A percentile compares a stretch with the other conserved stretches of the same genome.
Evolutionary conservation across 2,888 invertebrate species (phyloP).

Genomic region (Tenthredo distinguenda): DNA sequence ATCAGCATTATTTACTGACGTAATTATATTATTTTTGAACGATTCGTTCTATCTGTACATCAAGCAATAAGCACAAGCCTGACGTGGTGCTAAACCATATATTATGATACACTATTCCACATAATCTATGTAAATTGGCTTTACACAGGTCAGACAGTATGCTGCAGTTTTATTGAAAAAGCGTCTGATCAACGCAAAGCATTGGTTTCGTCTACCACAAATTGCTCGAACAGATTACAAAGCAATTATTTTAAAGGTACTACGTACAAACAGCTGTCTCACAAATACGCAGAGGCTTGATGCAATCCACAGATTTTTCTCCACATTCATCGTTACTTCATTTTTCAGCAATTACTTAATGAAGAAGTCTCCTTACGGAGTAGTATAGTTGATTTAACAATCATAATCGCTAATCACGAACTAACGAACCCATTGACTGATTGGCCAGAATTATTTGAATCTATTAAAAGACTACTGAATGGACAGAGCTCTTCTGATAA

Average conservation of each 20-base stretch:
- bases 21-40: no score
- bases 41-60: no score
- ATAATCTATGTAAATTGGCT: not conserved
- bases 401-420: slow-evolving; percentile 12
- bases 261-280: not conserved
- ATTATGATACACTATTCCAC: not conserved
- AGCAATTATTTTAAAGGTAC: not conserved
- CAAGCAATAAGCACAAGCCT: no score
- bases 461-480: not conserved
- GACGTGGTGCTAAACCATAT: no score
- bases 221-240: not conserved
- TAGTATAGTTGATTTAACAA: slow-evolving; percentile 17
- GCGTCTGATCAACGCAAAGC: slow-evolving; percentile 4
- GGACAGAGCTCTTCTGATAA: not conserved
- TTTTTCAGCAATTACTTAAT: not conserved
- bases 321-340: not conserved
- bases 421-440: not conserved
- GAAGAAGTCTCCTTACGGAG: slow-evolving; percentile 8
- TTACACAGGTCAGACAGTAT: slow-evolving; percentile 8
- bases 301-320: not conserved
- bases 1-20: no score
- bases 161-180: slow-evolving; percentile 12
- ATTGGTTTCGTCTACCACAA: slow-evolving; percentile 8
- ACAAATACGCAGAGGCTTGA: not conserved
- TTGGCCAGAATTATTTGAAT: slow-evolving; percentile 21